Conservation (phyloP, 2,888 invertebrate genomes). For the Metopia argyrocephala region DNA sequence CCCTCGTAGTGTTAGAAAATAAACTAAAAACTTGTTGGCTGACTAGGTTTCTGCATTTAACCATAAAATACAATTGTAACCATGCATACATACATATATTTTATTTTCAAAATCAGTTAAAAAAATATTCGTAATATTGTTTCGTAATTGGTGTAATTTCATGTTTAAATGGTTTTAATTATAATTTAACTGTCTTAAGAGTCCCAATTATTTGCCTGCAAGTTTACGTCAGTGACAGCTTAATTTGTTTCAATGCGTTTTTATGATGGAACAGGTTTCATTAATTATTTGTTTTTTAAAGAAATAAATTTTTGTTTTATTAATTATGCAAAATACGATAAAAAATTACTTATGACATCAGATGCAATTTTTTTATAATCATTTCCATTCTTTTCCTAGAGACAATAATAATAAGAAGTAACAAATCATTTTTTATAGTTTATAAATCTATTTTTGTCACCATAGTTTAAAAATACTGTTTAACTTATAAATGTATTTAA, state of each 20-base stretch:
- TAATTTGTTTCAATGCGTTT: neutral
- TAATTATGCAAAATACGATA: slow-evolving; percentile 12
- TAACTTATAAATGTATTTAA: neutral
- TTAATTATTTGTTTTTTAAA: neutral
- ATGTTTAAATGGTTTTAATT: neutral
- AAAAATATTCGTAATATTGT: neutral
- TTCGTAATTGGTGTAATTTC: neutral
- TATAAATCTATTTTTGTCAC: neutral
- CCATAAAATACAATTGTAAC: no score
- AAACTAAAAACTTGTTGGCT: no score
- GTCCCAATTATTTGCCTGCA: neutral
- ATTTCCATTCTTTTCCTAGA: neutral
- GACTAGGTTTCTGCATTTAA: no score
- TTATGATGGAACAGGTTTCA: neutral
- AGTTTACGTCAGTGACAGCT: neutral
- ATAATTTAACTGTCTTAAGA: neutral
- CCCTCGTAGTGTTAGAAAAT: no score
- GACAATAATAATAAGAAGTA: neutral
- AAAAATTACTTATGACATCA: slow-evolving; percentile 13
- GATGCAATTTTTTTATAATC: neutral
- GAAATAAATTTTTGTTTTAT: neutral
- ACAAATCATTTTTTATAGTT: neutral
- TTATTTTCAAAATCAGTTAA: no score
- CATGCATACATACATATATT: no score
- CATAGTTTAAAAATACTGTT: neutral